Conservation (phyloP, 2,113 vertebrate species). For the Puffinus mauretanicus region DNA sequence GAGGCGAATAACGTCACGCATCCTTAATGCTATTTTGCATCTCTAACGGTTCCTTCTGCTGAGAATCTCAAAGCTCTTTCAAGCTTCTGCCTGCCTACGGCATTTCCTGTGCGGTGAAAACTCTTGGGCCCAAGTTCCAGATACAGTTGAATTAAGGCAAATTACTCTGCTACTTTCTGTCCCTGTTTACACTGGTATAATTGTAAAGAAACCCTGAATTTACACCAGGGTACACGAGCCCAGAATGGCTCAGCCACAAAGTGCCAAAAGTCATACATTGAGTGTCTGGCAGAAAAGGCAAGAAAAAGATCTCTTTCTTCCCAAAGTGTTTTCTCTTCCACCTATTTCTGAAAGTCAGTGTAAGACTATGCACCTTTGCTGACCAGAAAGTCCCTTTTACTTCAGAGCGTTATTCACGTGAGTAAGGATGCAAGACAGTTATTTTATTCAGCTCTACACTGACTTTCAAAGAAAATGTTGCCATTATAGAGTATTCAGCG, state of each 20-base stretch:
- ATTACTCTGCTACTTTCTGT: not conserved
- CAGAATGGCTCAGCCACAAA: not conserved
- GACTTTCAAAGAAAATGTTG: not conserved
- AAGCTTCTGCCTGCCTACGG: not conserved
- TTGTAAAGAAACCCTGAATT: not conserved
- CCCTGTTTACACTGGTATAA: not conserved
- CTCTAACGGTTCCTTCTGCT: not conserved
- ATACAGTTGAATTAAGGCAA: not conserved
- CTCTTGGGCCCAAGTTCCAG: not conserved
- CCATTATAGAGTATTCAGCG: not conserved
- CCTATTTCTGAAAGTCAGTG: not conserved
- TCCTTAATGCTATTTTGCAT: not conserved
- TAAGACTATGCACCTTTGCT: not conserved
- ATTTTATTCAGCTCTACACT: not conserved
- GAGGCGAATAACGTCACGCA: fast-evolving
- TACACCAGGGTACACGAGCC: not conserved
- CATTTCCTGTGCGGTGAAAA: not conserved
- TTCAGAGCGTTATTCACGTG: not conserved
- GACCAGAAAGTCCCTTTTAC: not conserved
- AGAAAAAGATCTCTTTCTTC: not conserved
- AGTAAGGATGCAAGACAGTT: not conserved
- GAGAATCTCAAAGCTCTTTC: not conserved
- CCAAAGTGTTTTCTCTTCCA: not conserved
- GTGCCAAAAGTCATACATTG: not conserved
- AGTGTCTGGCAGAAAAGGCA: not conserved